These are phyloP conservation scores for Mycteria americana DNA, from an alignment of 2,797 vertebrate species.

Conservation along the genomic window DNA sequence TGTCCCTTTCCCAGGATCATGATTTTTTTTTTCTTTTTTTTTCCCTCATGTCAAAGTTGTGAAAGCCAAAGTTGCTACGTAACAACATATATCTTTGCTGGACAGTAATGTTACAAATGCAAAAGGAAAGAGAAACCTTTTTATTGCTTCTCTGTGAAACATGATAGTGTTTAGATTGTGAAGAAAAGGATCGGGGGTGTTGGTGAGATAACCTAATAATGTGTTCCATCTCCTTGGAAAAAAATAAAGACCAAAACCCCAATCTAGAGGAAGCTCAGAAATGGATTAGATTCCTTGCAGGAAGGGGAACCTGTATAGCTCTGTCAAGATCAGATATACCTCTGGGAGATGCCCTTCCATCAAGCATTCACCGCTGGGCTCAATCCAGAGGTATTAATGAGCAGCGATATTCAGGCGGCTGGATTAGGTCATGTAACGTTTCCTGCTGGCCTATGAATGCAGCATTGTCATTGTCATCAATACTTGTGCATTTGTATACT, in stretches of 20 bases:
- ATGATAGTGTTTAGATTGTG: not conserved
- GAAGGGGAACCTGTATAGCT: not conserved
- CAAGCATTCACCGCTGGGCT: not conserved
- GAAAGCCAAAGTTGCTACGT: not conserved
- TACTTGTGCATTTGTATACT: not conserved
- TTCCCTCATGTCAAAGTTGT: not conserved
- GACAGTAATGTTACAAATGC: not conserved
- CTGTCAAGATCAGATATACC: not conserved
- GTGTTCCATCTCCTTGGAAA: not conserved
- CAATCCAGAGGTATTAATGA: not conserved
- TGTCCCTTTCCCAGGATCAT: not conserved
- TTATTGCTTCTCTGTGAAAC: not conserved
- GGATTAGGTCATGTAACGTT: not conserved
- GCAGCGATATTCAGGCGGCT: not conserved
- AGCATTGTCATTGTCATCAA: not conserved
- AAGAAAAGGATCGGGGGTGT: not conserved
- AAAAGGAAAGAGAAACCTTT: not conserved
- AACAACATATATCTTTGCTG: not conserved
- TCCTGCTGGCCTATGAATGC: not conserved
- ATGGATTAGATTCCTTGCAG: not conserved
- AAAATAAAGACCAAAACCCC: not conserved
- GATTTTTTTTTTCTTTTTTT: not conserved
- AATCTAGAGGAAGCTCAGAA: not conserved
- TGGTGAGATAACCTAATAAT: not conserved
- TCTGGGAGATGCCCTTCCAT: not conserved